Conservation (phyloP, 2,113 vertebrate species). For the Tautogolabrus adspersus region DNA sequence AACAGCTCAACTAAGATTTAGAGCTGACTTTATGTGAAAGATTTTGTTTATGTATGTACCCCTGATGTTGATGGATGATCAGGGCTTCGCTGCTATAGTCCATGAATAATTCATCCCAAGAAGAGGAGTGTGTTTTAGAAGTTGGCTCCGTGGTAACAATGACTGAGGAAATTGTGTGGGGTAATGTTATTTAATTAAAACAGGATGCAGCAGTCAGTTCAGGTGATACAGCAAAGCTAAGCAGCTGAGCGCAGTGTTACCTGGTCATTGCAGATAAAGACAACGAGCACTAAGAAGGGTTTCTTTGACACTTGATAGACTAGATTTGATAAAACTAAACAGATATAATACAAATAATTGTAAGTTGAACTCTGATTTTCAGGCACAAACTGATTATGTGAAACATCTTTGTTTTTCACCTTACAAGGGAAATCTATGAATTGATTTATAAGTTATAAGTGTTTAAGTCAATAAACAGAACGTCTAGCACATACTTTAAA, state of each 20-base stretch:
- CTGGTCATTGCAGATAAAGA: slow-evolving; percentile 13
- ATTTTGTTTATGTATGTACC: slow-evolving; percentile 66
- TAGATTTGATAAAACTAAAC: too few species aligned
- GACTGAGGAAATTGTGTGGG: slow-evolving; percentile 41
- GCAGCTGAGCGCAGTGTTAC: slow-evolving; percentile 15
- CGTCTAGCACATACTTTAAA: not conserved
- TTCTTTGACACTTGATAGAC: too few species aligned
- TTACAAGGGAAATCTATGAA: not conserved
- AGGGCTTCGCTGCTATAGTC: slow-evolving; percentile 42
- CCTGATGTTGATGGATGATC: slow-evolving; percentile 66
- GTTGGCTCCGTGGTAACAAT: slow-evolving; percentile 46
- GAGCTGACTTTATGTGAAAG: slow-evolving; percentile 39
- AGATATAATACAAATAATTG: too few species aligned
- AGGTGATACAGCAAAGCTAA: slow-evolving; percentile 14
- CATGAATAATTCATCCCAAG: slow-evolving; percentile 62
- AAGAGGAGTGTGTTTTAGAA: slow-evolving; percentile 48
- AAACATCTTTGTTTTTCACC: not conserved
- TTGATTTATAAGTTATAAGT: too few species aligned
- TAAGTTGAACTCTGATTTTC: not conserved
- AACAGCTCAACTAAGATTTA: slow-evolving; percentile 57
- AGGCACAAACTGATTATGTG: not conserved
- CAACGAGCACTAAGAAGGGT: not conserved
- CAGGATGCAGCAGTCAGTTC: slow-evolving; percentile 26
- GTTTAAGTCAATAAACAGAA: not conserved
- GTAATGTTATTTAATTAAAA: slow-evolving; percentile 58